These are phyloP conservation scores for Danio tinwini DNA, from an alignment of 2,797 vertebrate genomes.

Conservation along the genomic window DNA sequence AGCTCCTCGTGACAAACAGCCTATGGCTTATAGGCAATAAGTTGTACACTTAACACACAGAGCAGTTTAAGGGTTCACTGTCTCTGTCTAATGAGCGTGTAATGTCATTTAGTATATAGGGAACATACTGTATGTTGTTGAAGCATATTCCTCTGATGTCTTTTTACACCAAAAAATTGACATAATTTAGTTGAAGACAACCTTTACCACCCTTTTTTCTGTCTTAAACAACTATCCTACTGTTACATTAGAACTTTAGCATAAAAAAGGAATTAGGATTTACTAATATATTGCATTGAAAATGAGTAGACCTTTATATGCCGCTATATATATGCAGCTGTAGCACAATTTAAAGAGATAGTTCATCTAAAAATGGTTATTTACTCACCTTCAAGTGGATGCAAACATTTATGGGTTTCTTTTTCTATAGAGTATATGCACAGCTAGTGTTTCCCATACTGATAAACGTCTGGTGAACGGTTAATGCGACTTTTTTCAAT, in stretches of 20 bases:
- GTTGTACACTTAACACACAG: background rate
- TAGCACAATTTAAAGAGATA: too few relatives aligned
- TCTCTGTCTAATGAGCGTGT: background rate
- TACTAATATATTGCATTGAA: background rate
- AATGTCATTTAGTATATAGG: background rate
- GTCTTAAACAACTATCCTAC: background rate
- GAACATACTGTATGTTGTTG: background rate
- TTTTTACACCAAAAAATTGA: too few relatives aligned
- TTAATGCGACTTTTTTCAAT: too few relatives aligned
- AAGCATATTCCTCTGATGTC: background rate
- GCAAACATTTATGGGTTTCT: too few relatives aligned
- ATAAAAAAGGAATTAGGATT: background rate
- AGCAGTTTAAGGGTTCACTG: background rate
- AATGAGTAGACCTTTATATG: background rate
- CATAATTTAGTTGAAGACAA: too few relatives aligned
- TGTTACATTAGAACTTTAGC: background rate
- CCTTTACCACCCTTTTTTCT: background rate
- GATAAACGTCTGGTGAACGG: too few relatives aligned
- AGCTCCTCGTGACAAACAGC: slow-evolving; percentile 19
- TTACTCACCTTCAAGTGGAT: too few relatives aligned
- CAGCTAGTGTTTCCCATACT: too few relatives aligned
- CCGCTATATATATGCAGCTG: background rate
- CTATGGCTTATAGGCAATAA: background rate
- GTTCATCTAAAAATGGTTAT: too few relatives aligned
- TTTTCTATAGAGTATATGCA: too few relatives aligned